phyloP scores from a whole-genome alignment of 2,113 vertebrate species.

The Lycaon pictus region DNA sequence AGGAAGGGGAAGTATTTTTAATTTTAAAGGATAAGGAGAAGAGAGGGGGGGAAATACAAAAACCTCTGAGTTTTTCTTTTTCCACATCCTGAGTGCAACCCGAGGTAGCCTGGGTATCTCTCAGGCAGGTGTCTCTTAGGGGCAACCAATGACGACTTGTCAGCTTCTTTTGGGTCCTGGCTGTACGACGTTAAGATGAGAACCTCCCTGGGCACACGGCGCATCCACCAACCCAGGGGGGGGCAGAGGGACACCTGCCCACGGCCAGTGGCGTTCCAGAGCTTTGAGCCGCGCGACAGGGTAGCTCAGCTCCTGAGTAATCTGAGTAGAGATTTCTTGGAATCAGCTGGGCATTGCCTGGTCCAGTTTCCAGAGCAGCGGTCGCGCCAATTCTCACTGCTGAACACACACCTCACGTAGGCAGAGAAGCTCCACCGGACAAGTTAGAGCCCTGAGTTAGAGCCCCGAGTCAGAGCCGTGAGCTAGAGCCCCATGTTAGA shows the following conservation, averaged over 20 bases:
- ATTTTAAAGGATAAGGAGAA: slow-evolving; percentile 60
- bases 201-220: too few relatives aligned
- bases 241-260: background rate
- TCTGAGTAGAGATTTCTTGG: slow-evolving; percentile 35
- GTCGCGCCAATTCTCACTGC: slow-evolving; percentile 39
- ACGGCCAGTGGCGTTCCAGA: background rate
- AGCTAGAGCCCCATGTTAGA: too few relatives aligned
- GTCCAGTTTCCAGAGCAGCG: slow-evolving; percentile 31
- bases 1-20: slow-evolving; percentile 52
- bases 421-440: too few relatives aligned
- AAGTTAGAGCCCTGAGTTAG: too few relatives aligned
- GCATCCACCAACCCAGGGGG: background rate
- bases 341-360: slow-evolving; percentile 59
- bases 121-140: slow-evolving; percentile 64
- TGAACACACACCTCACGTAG: slow-evolving; percentile 35
- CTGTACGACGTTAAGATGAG: too few relatives aligned
- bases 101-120: background rate
- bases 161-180: slow-evolving; percentile 11
- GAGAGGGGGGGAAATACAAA: background rate
- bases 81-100: background rate
- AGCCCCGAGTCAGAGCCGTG: too few relatives aligned
- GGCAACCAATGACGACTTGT: slow-evolving; percentile 69
- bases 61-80: background rate
- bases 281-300: background rate
- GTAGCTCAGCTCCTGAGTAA: slow-evolving; percentile 23